Evolutionary conservation across 2,888 invertebrate genomes (phyloP), one percentile per base, ranked within the genome.

Genomic region (Xanthia togata): DNA sequence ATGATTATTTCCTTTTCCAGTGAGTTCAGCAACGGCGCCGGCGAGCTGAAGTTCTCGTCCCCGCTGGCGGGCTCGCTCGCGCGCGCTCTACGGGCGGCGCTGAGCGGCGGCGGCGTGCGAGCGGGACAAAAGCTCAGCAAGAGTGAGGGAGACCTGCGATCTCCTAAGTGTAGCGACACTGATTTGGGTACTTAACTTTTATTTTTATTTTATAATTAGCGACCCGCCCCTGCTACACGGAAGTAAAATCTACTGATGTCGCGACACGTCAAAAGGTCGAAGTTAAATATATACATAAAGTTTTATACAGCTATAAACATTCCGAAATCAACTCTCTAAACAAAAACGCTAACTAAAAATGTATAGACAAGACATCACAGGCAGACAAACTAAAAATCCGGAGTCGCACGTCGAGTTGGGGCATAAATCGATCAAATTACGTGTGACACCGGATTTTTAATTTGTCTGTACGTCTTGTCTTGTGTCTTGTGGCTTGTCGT

Each of bases 71-170:
- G 81, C 0, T 90, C 93, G 59, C 88, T 96, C 81, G 88, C 88
- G 59, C 80, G 87, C 0, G 93, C 94, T 0, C 63, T 95, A 74
- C 85, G 83, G 2, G 88, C 85, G 9, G 91, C 89, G 8, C 81
- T 91, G 57, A 78, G 69, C 67, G 76, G 80, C 6, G 79, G 80
- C 20, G 88, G 86, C 57, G 90, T 73, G 62, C 69, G 79, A 35
- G 76, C 57, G 67, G 72, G 71, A 23, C 88, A 87, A 75, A 91
- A 91, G 68, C 90, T 95, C 71, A 95, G 96, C 88, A 90, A 90
- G 77, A 96, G 96, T 84, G 95, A 96, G 62, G 93, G 95, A 0
- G 96, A 96, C 60, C 91, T 96, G 69, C 91, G 92, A 14, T 69
- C 78, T 3, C 59, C 77, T 26, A 88, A 82, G 69, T 81, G 81